Conservation (phyloP, 2,797 vertebrate genomes). For the Alcedo quadribrachys region DNA sequence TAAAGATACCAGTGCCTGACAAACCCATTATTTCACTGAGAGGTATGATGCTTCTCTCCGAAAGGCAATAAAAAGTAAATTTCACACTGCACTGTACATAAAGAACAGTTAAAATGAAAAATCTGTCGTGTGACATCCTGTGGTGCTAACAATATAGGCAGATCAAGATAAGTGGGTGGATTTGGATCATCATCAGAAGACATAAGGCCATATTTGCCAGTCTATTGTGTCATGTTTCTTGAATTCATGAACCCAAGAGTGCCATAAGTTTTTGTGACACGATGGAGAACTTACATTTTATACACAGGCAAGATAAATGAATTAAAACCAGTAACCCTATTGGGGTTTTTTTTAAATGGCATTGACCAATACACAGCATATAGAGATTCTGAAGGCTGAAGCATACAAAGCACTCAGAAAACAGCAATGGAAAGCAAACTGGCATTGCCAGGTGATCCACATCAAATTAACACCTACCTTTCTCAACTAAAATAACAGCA, state of each 20-base stretch:
- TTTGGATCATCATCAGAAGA: slow-evolving; percentile 70
- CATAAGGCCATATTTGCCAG: slow-evolving; percentile 66
- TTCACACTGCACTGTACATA: slow-evolving; percentile 48
- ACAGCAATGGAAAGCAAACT: background rate
- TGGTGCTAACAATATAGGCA: slow-evolving; percentile 67
- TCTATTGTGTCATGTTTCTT: slow-evolving; percentile 61
- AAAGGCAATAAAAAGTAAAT: slow-evolving; percentile 73
- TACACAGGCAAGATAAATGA: slow-evolving; percentile 51
- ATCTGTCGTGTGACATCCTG: slow-evolving; percentile 58
- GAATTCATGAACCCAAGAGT: slow-evolving; percentile 62
- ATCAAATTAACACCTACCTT: background rate
- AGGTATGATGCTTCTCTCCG: slow-evolving; percentile 60
- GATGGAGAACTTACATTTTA: slow-evolving; percentile 62
- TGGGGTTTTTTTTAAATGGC: background rate
- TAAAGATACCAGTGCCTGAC: slow-evolving; percentile 70
- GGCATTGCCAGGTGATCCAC: background rate
- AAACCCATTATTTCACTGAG: slow-evolving; percentile 72
- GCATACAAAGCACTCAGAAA: background rate
- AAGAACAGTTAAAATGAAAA: slow-evolving; percentile 70
- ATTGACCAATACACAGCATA: background rate
- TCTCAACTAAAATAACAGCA: background rate
- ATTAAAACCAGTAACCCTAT: slow-evolving; percentile 36
- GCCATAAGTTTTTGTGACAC: slow-evolving; percentile 66
- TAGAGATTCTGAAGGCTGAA: background rate
- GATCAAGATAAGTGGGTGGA: slow-evolving; percentile 68